These are phyloP conservation scores for Numida meleagris DNA, from an alignment of 2,113 vertebrate genomes.

Conservation along the genomic window DNA sequence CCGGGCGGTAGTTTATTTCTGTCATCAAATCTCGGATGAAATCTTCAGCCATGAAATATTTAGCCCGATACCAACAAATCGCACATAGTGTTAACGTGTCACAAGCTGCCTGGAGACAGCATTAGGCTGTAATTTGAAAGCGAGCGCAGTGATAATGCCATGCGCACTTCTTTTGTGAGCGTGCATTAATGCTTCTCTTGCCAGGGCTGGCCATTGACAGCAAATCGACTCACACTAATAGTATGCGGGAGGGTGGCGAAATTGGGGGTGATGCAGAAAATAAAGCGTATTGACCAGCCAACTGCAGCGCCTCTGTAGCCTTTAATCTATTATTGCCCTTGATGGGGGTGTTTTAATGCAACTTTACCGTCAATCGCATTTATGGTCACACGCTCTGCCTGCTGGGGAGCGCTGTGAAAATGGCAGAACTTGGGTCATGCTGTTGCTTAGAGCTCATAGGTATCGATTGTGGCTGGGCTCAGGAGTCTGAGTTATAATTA, in stretches of 20 bases:
- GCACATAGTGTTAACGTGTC: conserved; percentile 87
- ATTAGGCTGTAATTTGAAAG: conserved; percentile 92
- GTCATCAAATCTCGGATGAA: conserved; percentile 88
- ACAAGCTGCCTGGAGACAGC: conserved; percentile 86
- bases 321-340: conserved; percentile 91
- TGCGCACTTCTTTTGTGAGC: conserved; percentile 88
- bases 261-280: conserved; percentile 79
- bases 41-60: conserved; percentile 88
- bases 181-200: conserved; percentile 89
- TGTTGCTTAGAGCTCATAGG: conserved; percentile 67
- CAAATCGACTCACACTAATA: conserved; percentile 88
- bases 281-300: conserved; percentile 90
- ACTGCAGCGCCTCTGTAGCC: conserved; percentile 85
- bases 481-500: conserved; percentile 78
- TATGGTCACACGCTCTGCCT: conserved; percentile 61
- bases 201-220: conserved; percentile 85
- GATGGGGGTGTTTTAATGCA: conserved; percentile 91
- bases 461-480: conserved; percentile 73
- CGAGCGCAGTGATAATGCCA: conserved; percentile 88
- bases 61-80: conserved; percentile 84
- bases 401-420: conserved; percentile 73
- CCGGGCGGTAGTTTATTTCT: conserved; percentile 89
- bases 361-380: conserved; percentile 79
- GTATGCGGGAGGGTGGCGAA: conserved; percentile 74
- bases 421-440: conserved; percentile 17